A percentile compares a stretch with the other conserved stretches of the same genome.
These are phyloP conservation scores for Tachypleus tridentatus DNA, from an alignment of 1,140 invertebrate species.

Conservation along the genomic window DNA sequence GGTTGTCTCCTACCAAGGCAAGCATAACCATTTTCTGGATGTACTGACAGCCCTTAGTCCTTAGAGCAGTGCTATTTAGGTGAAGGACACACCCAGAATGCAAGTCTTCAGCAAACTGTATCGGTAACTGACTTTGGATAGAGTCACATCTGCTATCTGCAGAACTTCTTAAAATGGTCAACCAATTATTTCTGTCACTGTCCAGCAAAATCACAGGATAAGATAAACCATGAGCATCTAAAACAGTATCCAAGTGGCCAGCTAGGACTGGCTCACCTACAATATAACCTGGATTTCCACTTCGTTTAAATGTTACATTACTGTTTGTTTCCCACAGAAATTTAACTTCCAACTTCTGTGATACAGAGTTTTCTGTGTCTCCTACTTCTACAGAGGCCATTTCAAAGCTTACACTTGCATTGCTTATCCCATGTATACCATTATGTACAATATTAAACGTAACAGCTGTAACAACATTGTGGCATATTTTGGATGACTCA, in stretches of 20 bases:
- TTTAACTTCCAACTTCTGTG: slow-evolving; percentile 5
- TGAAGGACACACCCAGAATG: slow-evolving; percentile 7
- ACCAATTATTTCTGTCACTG: background rate
- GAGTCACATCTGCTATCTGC: background rate
- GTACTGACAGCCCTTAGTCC: background rate
- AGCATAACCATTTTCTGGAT: slow-evolving; percentile 1
- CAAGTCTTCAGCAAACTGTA: slow-evolving; percentile 13
- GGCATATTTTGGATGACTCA: background rate
- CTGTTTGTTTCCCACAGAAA: slow-evolving; percentile 10
- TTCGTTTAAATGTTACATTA: slow-evolving; percentile 28
- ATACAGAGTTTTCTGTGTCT: background rate
- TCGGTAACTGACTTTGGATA: background rate
- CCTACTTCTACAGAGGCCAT: background rate
- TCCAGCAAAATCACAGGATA: background rate
- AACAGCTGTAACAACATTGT: slow-evolving; percentile 6
- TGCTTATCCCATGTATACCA: slow-evolving; percentile 7
- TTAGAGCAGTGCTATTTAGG: background rate
- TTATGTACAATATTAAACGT: slow-evolving; percentile 8
- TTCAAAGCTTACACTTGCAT: background rate
- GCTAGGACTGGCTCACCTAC: slow-evolving; percentile 47
- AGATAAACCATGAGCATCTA: too few relatives aligned
- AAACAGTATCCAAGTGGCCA: slow-evolving; percentile 26
- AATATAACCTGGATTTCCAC: slow-evolving; percentile 56
- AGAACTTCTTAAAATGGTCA: slow-evolving; percentile 4
- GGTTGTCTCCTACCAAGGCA: slow-evolving; percentile 1